Percentiles rank a stretch among this genome's conserved stretches.
phyloP scores from a whole-genome alignment of 2,888 invertebrate genomes.

The Scaptomyza tumidula region DNA sequence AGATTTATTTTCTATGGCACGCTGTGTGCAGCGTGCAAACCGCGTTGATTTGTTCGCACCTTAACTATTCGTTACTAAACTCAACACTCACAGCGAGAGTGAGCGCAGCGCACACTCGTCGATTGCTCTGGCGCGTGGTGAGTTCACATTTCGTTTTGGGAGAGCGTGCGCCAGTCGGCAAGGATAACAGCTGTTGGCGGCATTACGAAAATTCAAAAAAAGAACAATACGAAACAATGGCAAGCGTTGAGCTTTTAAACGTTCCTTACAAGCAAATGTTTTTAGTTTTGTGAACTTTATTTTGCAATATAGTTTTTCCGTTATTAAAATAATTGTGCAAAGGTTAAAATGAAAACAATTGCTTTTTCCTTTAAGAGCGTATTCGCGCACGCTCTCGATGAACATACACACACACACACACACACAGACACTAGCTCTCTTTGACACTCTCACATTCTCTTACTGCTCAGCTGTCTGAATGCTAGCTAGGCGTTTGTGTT shows the following conservation, averaged over 20 bases:
- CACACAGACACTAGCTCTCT: constrained; percentile 10
- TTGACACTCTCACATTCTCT: not conserved
- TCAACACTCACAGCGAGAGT: constrained; percentile 58
- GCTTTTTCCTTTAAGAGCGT: constrained; percentile 12
- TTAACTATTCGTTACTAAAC: constrained; percentile 78
- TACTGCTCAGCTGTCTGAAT: constrained; percentile 61
- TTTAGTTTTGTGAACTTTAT: not conserved
- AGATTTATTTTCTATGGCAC: constrained; percentile 67
- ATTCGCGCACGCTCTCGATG: constrained; percentile 61
- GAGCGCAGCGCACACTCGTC: constrained; percentile 64
- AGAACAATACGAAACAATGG: not conserved
- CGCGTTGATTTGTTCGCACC: constrained; percentile 81
- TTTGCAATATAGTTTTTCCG: too few species aligned
- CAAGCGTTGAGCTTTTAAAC: not conserved
- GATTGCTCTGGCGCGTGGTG: constrained; percentile 61
- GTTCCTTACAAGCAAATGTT: not conserved
- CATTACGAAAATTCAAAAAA: constrained; percentile 41
- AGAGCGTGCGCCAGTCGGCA: constrained; percentile 59
- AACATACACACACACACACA: not conserved
- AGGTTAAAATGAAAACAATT: not conserved
- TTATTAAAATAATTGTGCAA: not conserved
- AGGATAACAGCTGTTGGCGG: constrained; percentile 67
- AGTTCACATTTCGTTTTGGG: constrained; percentile 23
- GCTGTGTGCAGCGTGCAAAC: constrained; percentile 74
- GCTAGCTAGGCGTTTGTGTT: constrained; percentile 6